Base-by-base conservation (phyloP, 2,888 invertebrate species). In the Dasysyrphus albostriatus region DNA sequence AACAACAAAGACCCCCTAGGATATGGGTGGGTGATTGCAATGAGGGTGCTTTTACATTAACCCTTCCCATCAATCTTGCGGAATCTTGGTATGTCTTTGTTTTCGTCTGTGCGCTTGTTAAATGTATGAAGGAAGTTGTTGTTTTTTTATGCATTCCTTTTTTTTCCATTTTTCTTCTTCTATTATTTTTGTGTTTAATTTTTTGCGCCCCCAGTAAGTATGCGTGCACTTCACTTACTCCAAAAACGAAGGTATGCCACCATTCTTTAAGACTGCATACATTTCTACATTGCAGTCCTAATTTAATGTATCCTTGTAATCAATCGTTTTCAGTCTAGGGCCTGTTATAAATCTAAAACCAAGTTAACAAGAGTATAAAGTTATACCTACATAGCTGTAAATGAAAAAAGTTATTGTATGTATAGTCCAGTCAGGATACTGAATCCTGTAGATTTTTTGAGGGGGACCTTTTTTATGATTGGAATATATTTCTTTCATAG, bases 21-120 rank as follows among this genome's bases (percentile, higher is more conserved):
- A 74, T 54, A 65, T 58, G 70, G 67, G 67, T 76, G 63, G 69
- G 10, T 63, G 29, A 56, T 63, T 75, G 81, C 74, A 81, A 82
- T 82, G 69, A 42, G 81, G 85, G 77, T 78, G 77, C 59, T 61
- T 80, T 63, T 73, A 1, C 49, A 34, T 42, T 47, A 47, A 10
- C 49, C 61, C 49, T 14, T 67, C 19, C 47, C 47, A 63, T n/a
- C 12, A 12, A 47, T 32, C 16, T 65, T 47, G n/a, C 3, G 16
- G 32, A 61, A 61, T 34, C 32, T 47, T 32, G 65, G 65, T 65
- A 69, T 29, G 58, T 37, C 44, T 44, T 37, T 44, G 24, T 37
- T 44, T 4, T 19, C 44, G 69, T 19, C 49, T 49, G 34, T 67
- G 61, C 0, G 65, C 14, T 37, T 49, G 49, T 49, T 37, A 49